phyloP scores from a whole-genome alignment of 2,113 vertebrate species.

The Platanista minor region DNA sequence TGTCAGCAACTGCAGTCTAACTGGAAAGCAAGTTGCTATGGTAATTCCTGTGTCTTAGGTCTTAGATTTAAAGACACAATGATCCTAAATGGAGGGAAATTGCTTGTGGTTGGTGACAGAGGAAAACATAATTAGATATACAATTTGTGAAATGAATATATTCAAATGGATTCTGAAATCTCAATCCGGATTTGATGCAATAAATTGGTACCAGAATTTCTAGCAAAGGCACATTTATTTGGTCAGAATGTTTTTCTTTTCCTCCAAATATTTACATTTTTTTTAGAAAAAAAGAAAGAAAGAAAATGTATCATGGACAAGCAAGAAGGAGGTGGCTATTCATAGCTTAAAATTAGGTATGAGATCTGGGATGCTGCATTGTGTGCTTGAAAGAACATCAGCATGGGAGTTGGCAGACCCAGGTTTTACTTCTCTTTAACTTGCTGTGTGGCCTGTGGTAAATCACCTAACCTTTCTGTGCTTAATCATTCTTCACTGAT shows the following conservation, averaged over 20 bases:
- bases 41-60: conserved; percentile 79
- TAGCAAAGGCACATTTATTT: conserved; percentile 49
- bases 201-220: conserved; percentile 42
- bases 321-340: neutral
- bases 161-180: conserved; percentile 79
- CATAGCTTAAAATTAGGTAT: neutral
- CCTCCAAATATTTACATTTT: conserved; percentile 36
- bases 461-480: neutral
- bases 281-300: neutral
- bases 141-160: conserved; percentile 79
- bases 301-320: neutral
- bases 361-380: accelerated
- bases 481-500: neutral
- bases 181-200: conserved; percentile 60
- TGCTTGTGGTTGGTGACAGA: conserved; percentile 69
- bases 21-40: conserved; percentile 82
- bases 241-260: conserved; percentile 56
- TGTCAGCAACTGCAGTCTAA: conserved; percentile 79
- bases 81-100: conserved; percentile 65
- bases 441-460: neutral
- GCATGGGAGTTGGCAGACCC: neutral
- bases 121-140: conserved; percentile 74
- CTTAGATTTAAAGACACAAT: conserved; percentile 79
- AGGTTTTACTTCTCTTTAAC: neutral
- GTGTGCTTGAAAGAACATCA: neutral